Evolutionary conservation across 2,888 invertebrate species (phyloP).

Genomic region (Penaeus monodon): DNA sequence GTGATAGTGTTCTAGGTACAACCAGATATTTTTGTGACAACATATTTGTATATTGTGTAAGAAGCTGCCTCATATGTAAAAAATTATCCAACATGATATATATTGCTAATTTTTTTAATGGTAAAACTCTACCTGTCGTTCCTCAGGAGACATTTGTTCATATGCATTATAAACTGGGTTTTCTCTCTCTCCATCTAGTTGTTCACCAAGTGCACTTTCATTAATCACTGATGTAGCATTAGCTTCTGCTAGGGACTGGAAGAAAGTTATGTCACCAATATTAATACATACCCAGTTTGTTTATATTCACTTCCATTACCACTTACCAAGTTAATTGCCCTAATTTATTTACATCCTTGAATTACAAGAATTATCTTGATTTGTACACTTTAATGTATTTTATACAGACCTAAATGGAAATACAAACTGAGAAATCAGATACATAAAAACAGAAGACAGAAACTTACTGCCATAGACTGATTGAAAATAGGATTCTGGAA

Average conservation of each 20-base stretch:
- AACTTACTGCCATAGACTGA: conserved; percentile 60
- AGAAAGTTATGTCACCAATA: neutral
- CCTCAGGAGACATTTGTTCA: conserved; percentile 56
- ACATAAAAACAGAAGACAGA: neutral
- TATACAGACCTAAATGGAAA: neutral
- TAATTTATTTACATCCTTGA: too few species aligned
- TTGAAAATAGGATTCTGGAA: conserved; percentile 61
- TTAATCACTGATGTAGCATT: conserved; percentile 30
- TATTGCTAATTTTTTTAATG: too few species aligned
- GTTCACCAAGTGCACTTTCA: conserved; percentile 12
- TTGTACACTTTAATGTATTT: too few species aligned
- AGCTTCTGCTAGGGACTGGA: conserved; percentile 43
- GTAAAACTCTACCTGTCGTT: conserved; percentile 36
- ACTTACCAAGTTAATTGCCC: too few species aligned
- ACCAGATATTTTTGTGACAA: neutral
- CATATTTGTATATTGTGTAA: neutral
- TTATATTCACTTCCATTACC: too few species aligned
- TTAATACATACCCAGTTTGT: too few species aligned
- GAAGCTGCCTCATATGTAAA: too few species aligned
- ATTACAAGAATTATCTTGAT: too few species aligned
- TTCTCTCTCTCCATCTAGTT: conserved; percentile 47
- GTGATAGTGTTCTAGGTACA: neutral
- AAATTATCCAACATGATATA: too few species aligned
- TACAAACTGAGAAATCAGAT: neutral
- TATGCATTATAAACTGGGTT: conserved; percentile 60